Evolutionary conservation across 2,113 vertebrate species (phyloP), one percentile per base, ranked within the genome.

Genomic region (Lepidothrix coronata): DNA sequence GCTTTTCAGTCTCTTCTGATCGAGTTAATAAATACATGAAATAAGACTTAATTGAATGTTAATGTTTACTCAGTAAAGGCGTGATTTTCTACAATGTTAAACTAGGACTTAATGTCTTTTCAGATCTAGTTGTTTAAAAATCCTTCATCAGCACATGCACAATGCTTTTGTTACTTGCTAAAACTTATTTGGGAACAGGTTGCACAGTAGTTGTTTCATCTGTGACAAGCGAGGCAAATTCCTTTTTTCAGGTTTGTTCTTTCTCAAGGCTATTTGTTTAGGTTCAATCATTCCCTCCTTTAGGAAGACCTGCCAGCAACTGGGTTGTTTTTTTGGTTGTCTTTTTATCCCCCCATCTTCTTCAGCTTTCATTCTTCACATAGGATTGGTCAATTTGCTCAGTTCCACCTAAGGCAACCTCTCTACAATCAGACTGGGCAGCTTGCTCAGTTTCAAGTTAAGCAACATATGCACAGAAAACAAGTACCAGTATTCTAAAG

Each of bases 311-410:
- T 92, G 82, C 85, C 92, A 96, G 49, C 54, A 84, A n/a, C 33
- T 17, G 25, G 10, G 33, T 35, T 37, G 55, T 12, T 33, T 58
- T 58, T n/a, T 3, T 12, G 12, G 11, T 33, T 16, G 57, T 11
- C 30, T 44, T 35, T 37, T 39, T 5, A 9, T 5, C 7, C n/a
- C n/a, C 37, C 3, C 11, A 4, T 35, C 43, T 33, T 54, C 24
- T 37, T 21, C 25, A 89, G 87, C 83, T 71, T 79, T 46, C 33
- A 44, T 77, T 94, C 88, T 92, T 89, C 74, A 31, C 68, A 72
- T 5, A 87, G 62, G 48, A 91, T 66, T 87, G 70, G 65, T 86
- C 73, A 85, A 81, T 78, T 93, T 95, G 79, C 73, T 88, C 57
- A 49, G 62, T 79, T 94, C 65, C 76, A 93, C 76, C 35, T 61